These are phyloP conservation scores for Lampris megalopsis DNA, from an alignment of 2,113 vertebrate species.

Conservation along the genomic window DNA sequence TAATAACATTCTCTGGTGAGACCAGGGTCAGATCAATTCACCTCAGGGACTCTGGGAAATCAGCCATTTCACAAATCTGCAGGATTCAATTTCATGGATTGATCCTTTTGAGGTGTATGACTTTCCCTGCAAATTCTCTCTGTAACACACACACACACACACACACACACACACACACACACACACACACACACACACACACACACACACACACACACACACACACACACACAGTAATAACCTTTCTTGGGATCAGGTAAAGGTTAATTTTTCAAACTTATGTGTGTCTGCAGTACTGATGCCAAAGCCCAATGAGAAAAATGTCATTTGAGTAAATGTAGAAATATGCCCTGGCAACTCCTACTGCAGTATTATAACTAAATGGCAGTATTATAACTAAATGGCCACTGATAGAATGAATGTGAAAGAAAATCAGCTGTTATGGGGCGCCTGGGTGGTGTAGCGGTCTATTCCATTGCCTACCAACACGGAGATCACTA, in stretches of 20 bases:
- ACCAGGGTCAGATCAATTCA: not conserved
- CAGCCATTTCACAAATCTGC: conserved; percentile 41
- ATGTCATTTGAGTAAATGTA: not conserved
- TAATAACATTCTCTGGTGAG: conserved; percentile 2
- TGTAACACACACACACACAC: not conserved
- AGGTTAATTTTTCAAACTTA: not conserved
- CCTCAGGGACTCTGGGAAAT: not conserved
- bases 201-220: not conserved
- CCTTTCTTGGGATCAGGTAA: not conserved
- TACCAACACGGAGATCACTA: too few species aligned
- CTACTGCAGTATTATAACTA: not conserved
- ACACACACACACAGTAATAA: not conserved
- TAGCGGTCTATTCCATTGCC: too few species aligned
- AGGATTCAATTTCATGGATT: too few species aligned
- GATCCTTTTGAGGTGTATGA: conserved; percentile 15
- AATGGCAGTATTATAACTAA: not conserved
- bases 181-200: not conserved
- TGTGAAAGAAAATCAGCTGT: not conserved
- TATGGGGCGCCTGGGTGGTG: too few species aligned
- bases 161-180: not conserved
- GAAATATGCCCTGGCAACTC: not conserved
- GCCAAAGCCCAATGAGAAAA: not conserved
- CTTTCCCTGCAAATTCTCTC: conserved; percentile 20
- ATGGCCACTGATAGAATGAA: not conserved
- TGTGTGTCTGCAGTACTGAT: not conserved